Percentiles rank a stretch among this genome's conserved stretches.
phyloP scores from a whole-genome alignment of 1,140 invertebrate species.

The Megalopta genalis region DNA sequence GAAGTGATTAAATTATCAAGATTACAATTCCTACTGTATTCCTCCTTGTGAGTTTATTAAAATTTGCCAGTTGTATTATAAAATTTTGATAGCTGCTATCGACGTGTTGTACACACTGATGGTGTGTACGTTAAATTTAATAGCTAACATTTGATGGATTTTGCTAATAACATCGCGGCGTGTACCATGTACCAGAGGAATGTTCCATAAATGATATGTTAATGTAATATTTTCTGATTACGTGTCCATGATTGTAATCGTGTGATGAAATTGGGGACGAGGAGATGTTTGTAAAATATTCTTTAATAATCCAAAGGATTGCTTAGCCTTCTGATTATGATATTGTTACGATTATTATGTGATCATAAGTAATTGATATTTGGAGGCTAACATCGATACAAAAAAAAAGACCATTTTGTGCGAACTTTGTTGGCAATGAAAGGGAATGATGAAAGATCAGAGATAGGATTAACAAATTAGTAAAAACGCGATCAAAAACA shows the following conservation, averaged over 20 bases:
- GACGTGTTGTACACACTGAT: constrained; percentile 32
- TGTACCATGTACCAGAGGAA: constrained; percentile 30
- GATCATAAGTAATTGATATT: constrained; percentile 57
- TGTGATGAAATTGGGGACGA: constrained; percentile 20
- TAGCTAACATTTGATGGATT: constrained; percentile 41
- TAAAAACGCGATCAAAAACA: background rate
- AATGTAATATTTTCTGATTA: constrained; percentile 45
- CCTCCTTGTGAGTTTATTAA: constrained; percentile 9
- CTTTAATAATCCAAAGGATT: constrained; percentile 56
- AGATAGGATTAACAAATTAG: constrained; percentile 4
- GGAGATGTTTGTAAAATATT: constrained; percentile 54
- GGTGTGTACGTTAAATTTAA: constrained; percentile 51
- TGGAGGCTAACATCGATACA: constrained; percentile 56
- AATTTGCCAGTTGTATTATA: constrained; percentile 39
- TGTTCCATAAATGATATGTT: constrained; percentile 34
- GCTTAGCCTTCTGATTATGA: constrained; percentile 52
- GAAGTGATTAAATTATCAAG: too few relatives aligned
- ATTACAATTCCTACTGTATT: too few relatives aligned
- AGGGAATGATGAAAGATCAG: background rate
- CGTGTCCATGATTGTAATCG: constrained; percentile 40
- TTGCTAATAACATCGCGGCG: constrained; percentile 18
- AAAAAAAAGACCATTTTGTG: constrained; percentile 50
- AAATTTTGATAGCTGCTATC: constrained; percentile 35
- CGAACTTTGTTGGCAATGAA: constrained; percentile 40
- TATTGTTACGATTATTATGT: constrained; percentile 61